A percentile compares a stretch with the other conserved stretches of the same genome.
phyloP scores from a whole-genome alignment of 2,888 invertebrate genomes.

The Brassicogethes aeneus region DNA sequence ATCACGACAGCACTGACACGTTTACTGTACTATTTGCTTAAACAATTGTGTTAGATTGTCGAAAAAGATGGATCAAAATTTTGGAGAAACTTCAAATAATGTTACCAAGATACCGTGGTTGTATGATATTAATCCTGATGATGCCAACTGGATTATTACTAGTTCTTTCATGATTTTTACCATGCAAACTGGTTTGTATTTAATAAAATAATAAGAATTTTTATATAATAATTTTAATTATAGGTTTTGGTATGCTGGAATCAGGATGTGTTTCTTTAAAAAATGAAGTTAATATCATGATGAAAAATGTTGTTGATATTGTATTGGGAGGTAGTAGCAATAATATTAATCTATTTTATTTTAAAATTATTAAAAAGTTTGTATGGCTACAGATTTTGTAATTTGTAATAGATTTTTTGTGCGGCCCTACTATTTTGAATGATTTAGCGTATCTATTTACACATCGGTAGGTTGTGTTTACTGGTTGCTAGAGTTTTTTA shows the following conservation, averaged over 20 bases:
- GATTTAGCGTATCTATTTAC: no score
- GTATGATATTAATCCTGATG: slow-evolving; percentile 63
- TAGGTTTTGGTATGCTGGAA: slow-evolving; percentile 90
- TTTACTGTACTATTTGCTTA: not conserved
- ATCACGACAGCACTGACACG: not conserved
- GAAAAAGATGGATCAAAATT: not conserved
- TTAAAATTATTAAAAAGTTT: no score
- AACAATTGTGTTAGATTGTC: not conserved
- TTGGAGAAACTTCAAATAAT: not conserved
- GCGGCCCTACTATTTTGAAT: no score
- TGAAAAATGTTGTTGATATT: slow-evolving; percentile 92
- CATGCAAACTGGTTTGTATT: slow-evolving; percentile 82
- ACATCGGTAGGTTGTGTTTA: no score
- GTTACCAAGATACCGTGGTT: slow-evolving; percentile 22
- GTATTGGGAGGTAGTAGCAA: slow-evolving; percentile 73
- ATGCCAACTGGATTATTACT: slow-evolving; percentile 83
- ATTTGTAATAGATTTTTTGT: no score
- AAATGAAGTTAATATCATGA: slow-evolving; percentile 96
- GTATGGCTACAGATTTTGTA: no score
- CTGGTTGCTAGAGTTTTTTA: no score
- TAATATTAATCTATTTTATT: no score
- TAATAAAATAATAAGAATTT: no score
- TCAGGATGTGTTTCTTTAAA: slow-evolving; percentile 88
- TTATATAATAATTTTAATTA: slow-evolving; percentile 20
- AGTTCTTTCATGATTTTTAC: slow-evolving; percentile 87